phyloP scores from a whole-genome alignment of 2,113 vertebrate genomes.

The Aldabrachelys gigantea region DNA sequence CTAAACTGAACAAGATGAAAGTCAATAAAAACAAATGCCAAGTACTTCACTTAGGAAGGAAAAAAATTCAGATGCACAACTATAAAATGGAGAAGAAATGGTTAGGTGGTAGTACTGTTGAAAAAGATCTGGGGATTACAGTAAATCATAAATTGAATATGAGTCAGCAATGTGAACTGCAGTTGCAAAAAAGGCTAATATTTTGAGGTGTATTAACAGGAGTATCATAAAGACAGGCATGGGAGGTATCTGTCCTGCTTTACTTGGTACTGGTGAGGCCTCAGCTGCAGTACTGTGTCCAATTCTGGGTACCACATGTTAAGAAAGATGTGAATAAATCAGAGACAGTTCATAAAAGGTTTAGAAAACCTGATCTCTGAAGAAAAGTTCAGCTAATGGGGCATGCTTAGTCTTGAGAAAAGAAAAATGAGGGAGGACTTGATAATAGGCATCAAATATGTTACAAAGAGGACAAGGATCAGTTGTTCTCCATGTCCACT shows the following conservation, averaged over 20 bases:
- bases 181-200: not conserved
- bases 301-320: not conserved
- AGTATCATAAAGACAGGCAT: not conserved
- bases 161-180: not conserved
- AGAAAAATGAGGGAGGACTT: not conserved
- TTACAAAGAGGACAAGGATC: not conserved
- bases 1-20: not conserved
- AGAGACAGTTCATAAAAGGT: too few species aligned
- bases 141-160: not conserved
- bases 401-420: not conserved
- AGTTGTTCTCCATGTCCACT: too few species aligned
- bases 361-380: not conserved
- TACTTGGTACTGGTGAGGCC: not conserved
- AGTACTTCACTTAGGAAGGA: not conserved
- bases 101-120: too few species aligned
- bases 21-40: not conserved
- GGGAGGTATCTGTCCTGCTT: not conserved
- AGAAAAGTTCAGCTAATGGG: not conserved
- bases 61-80: not conserved
- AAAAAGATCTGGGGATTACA: not conserved
- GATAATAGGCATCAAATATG: not conserved
- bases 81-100: not conserved
- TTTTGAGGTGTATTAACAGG: not conserved
- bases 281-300: not conserved
- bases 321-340: not conserved